phyloP scores from a whole-genome alignment of 2,113 vertebrate genomes.

The Albula glossodonta region DNA sequence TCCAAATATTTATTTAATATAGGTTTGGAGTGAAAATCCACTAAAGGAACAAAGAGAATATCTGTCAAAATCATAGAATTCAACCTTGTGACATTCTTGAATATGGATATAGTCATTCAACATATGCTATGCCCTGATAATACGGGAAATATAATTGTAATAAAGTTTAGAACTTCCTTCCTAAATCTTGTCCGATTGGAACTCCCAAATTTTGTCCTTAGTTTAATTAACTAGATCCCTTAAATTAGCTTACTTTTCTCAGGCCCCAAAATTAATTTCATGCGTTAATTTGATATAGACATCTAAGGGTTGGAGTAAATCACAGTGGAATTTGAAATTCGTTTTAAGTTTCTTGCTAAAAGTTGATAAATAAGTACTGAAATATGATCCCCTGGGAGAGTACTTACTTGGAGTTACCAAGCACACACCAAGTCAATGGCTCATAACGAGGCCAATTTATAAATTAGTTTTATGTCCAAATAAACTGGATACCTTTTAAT shows the following conservation, averaged over 20 bases:
- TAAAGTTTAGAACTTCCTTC: neutral
- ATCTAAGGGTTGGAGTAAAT: constrained; percentile 7
- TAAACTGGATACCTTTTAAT: neutral
- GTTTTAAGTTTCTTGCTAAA: neutral
- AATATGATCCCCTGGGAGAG: neutral
- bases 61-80: neutral
- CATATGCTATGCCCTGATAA: neutral
- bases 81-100: neutral
- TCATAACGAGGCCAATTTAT: neutral
- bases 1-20: too few relatives aligned
- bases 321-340: neutral
- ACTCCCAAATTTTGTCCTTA: neutral
- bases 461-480: neutral
- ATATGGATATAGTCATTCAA: neutral
- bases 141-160: neutral
- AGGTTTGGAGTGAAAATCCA: too few relatives aligned
- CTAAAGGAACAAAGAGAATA: neutral
- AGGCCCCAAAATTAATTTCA: neutral
- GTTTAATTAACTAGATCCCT: neutral
- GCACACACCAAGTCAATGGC: neutral
- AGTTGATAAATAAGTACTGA: neutral
- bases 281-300: neutral
- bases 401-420: neutral
- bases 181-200: neutral
- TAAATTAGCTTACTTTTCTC: neutral